Evolutionary conservation across 2,797 vertebrate genomes (phyloP).

Genomic region (Geotrypetes seraphini): DNA sequence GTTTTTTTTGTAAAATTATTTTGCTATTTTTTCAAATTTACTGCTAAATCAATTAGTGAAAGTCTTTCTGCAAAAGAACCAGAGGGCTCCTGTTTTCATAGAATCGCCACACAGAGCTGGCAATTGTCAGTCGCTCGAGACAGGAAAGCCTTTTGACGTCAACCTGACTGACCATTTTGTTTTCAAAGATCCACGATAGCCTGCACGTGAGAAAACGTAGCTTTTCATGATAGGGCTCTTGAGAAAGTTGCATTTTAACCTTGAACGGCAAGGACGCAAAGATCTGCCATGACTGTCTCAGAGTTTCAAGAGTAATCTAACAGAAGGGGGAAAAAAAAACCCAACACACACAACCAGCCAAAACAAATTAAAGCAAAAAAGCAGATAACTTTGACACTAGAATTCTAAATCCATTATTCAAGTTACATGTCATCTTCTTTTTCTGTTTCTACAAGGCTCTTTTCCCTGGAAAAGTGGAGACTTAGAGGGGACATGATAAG

Average conservation of each 20-base stretch:
- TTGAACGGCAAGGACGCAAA: background rate
- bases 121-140: background rate
- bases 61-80: no score
- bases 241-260: background rate
- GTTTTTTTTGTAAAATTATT: no score
- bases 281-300: background rate
- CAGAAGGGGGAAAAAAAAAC: background rate
- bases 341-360: background rate
- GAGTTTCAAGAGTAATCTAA: no score
- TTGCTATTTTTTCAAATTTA: background rate
- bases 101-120: accelerated
- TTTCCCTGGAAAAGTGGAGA: no score
- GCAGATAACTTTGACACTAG: background rate
- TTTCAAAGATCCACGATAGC: background rate
- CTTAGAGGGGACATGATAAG: no score
- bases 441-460: no score
- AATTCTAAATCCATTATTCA: background rate
- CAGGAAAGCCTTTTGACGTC: background rate
- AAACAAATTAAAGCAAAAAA: background rate
- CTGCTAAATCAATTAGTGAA: background rate
- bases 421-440: background rate
- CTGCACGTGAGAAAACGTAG: background rate
- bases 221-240: background rate
- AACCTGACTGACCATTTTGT: accelerated
- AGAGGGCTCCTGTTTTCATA: no score